Base-by-base conservation (phyloP, 2,888 invertebrate species). In the Morpho helenor region DNA sequence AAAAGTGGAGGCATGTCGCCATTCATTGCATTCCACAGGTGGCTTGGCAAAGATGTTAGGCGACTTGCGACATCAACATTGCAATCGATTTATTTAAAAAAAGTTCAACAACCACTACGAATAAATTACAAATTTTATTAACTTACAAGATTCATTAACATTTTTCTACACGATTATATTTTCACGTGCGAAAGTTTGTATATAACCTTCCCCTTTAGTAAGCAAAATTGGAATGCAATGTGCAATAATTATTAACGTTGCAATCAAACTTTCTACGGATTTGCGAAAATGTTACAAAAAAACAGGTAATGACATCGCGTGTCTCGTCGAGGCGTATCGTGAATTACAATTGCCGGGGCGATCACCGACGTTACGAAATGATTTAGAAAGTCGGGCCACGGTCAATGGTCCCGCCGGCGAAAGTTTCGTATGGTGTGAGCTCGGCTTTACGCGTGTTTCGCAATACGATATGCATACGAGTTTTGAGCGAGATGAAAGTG, bases 381-480 rank as follows among this genome's bases (percentile, higher is more conserved):
- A 71, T 86, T 87, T 88, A 88, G 90, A 90, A 90, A 90, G 90
- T 82, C 77, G 77, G 76, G 71, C 82, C 87, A 88, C 89, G 89
- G 89, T 87, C 89, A 86, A 80, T 78, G 86, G 86, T 83, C 89
- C 73, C 79, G 77, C 76, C 66, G 76, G 89, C 84, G 89, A 90
- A 89, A 89, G 87, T 88, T 84, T 74, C 58, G 63, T 63, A 67
- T 64, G 65, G 79, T 79, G 80, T 79, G 76, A 73, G 74, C 71
- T 67, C 66, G 70, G 70, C 75, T 47, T 47, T 16, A 23, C 79
- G 80, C 79, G 75, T 53, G 66, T 70, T 69, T 69, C 68, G 67
- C 67, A 68, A 68, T 51, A 66, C 64, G 65, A 67, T 61, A 53
- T 47, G 66, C 61, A 65, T 64, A 61, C 57, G 57, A 56, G 60